A percentile compares a stretch with the other conserved stretches of the same genome.
These are phyloP conservation scores for Parthenolecanium corni DNA, from an alignment of 2,888 invertebrate species.

Conservation along the genomic window DNA sequence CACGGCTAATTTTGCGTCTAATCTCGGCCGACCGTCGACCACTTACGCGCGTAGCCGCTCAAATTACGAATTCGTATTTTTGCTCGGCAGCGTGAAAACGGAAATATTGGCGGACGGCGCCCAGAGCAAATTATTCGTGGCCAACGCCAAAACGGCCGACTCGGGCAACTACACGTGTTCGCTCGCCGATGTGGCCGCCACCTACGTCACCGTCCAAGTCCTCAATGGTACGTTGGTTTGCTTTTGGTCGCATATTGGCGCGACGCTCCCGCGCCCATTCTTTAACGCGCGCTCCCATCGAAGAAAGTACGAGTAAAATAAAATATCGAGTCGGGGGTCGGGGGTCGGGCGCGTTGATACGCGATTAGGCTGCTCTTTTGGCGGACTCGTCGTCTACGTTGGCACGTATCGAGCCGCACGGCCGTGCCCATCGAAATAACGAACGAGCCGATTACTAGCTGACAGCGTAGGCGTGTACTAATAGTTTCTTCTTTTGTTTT, in stretches of 20 bases:
- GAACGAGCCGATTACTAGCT: neutral
- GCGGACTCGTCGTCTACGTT: too few relatives aligned
- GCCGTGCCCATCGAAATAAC: neutral
- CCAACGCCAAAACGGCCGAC: constrained; percentile 64
- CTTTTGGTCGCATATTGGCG: too few relatives aligned
- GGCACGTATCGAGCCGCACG: too few relatives aligned
- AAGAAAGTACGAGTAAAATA: too few relatives aligned
- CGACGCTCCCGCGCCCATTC: too few relatives aligned
- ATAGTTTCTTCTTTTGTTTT: neutral
- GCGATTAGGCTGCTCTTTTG: too few relatives aligned
- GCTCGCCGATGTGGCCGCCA: constrained; percentile 56
- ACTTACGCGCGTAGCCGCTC: too few relatives aligned
- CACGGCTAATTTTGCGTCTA: too few relatives aligned
- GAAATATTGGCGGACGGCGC: constrained; percentile 62
- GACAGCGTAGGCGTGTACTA: neutral
- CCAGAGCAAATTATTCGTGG: constrained; percentile 63
- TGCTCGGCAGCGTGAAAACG: constrained; percentile 58
- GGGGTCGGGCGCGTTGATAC: too few relatives aligned
- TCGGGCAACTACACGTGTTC: constrained; percentile 70
- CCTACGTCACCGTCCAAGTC: constrained; percentile 61
- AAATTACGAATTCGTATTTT: neutral
- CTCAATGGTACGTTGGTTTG: constrained; percentile 52
- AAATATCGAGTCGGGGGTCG: too few relatives aligned
- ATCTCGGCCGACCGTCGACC: too few relatives aligned
- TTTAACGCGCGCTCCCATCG: too few relatives aligned